Evolutionary conservation across 2,888 invertebrate species (phyloP), one percentile per base, ranked within the genome.

Genomic region (Polydrusus cervinus): DNA sequence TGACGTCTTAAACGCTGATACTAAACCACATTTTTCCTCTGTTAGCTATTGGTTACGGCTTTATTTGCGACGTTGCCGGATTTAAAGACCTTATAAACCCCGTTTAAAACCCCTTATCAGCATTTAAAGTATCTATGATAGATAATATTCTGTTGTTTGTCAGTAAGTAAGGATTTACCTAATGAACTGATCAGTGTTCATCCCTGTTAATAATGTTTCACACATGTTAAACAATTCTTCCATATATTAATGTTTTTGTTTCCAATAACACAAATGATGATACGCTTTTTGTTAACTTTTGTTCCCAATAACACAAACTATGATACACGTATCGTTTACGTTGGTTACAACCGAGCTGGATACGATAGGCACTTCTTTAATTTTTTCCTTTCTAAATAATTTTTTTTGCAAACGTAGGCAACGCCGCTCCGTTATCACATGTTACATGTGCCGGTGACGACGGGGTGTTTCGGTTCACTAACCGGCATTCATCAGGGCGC

Each of bases 391-490:
- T 16, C 47, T 6, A 14, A 25, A 30, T 5, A 45, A 34, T 8
- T 6, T 7, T 34, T 20, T 45, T 55, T 20, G 11, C 11, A 45
- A 18, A 0, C 25, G 20, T 20, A 10, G 74, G 71, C 75, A 71
- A 71, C 75, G 20, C 25, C 34, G 64, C 40, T n/a, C n/a, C 10
- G 10, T 69, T 75, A 69, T 75, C 72, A 75, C 71, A 72, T 75
- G 72, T 73, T 73, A 69, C 72, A 69, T 72, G 65, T 68, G 65
- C 49, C 75, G 67, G 75, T 71, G 64, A 71, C 75, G 75, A 43
- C 65, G 69, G 71, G 71, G 71, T 76, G 76, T 76, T 76, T 74
- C 76, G 73, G 76, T 76, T 76, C 74, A 76, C 53, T 76, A 76
- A 76, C 76, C 76, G 76, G 72, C 72, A 57, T 69, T 65, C 61